These are phyloP conservation scores for Belgica antarctica DNA, from an alignment of 2,888 invertebrate species.

Conservation along the genomic window DNA sequence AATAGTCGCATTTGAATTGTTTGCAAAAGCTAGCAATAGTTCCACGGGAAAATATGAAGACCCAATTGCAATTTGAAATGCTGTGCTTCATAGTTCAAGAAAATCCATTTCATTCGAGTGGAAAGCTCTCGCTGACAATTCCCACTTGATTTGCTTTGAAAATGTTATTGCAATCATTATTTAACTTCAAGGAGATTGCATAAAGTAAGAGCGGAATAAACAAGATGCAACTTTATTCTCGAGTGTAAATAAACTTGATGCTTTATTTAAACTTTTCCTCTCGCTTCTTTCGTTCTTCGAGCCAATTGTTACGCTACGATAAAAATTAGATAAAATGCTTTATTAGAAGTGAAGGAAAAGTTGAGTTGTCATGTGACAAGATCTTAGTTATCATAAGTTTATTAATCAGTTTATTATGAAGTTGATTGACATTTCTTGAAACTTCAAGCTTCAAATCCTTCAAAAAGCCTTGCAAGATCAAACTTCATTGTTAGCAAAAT, in stretches of 20 bases:
- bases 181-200: not conserved
- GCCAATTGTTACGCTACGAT: too few relatives aligned
- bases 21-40: not conserved
- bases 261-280: too few relatives aligned
- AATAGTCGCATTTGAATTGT: not conserved
- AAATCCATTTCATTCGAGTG: not conserved
- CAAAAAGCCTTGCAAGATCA: too few relatives aligned
- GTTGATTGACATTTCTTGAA: too few relatives aligned
- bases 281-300: too few relatives aligned
- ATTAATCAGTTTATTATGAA: too few relatives aligned
- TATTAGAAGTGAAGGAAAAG: too few relatives aligned
- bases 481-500: too few relatives aligned
- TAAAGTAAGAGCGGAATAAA: not conserved
- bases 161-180: not conserved
- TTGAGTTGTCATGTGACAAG: too few relatives aligned
- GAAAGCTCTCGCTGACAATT: not conserved
- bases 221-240: slow-evolving; percentile 9
- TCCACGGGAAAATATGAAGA: not conserved
- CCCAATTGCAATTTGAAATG: not conserved
- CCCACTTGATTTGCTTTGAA: slow-evolving; percentile 10
- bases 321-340: too few relatives aligned
- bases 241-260: not conserved
- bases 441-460: too few relatives aligned
- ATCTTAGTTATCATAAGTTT: too few relatives aligned
- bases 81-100: not conserved